Base-by-base conservation (phyloP, 2,888 invertebrate genomes). In the Temnothorax ravouxi region DNA sequence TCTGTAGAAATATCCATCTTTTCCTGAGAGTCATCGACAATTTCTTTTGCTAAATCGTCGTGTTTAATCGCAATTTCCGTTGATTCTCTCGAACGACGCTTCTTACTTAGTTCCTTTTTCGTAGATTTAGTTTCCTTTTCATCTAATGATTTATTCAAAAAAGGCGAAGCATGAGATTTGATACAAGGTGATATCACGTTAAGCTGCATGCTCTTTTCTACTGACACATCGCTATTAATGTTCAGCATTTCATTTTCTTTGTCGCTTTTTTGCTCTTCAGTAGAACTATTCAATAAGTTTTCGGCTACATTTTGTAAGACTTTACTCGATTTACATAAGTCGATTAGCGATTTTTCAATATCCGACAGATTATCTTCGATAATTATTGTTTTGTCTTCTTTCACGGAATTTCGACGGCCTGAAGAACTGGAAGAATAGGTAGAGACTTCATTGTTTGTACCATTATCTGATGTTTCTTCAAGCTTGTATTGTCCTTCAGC, bases 191-290 rank as follows among this genome's bases (percentile, higher is more conserved):
- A 21, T 56, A 56, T 18, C 11, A 54, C 21, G 21, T 54, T 83
- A 64, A 56, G 18, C 11, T 83, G 83, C 44, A 29, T 71, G 9
- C 18, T 61, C 50, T 83, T 34, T 41, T 76, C 76, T 50, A 18
- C 1, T 18, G 47, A 41, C 3, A n/a, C 44, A 13, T 67, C 74
- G 54, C 6, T 77, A 76, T 71, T 81, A 25, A 79, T 69, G 50
- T 87, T 84, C 9, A 44, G 15, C 9, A 25, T 62, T 76, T 83
- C 61, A 80, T 87, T 89, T 64, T 87, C 86, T 71, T 89, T 87
- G 44, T 88, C 82, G 59, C 59, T 82, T 21, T 88, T 80, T 15
- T 75, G 52, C 15, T 84, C 77, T 69, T 87, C 81, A 15, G 69
- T 11, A 21, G 69, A 29, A 59, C 25, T 47, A 54, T 67, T 56